Evolutionary conservation across 2,113 vertebrate species (phyloP).

Genomic region (Crotophaga sulcirostris): DNA sequence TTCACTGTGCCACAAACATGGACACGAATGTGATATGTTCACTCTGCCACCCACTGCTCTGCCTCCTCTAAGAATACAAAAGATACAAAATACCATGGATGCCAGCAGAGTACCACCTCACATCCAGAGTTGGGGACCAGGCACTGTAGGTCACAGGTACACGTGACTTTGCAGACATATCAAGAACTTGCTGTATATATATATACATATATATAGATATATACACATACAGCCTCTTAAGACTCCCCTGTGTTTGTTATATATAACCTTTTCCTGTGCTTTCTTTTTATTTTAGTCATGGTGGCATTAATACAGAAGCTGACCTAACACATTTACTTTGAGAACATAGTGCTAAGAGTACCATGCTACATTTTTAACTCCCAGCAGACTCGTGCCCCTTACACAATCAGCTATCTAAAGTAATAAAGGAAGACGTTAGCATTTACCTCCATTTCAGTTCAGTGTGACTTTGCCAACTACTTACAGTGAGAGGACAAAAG

Average conservation of each 20-base stretch:
- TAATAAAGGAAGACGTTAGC: rapidly evolving
- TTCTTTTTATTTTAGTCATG: neutral
- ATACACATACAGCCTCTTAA: rapidly evolving
- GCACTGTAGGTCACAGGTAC: neutral
- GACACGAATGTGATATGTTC: rapidly evolving
- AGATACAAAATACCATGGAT: neutral
- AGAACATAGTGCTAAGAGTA: neutral
- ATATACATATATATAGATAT: too few relatives aligned
- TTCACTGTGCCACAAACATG: neutral
- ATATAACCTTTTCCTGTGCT: neutral
- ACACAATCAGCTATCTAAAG: neutral
- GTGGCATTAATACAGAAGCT: neutral
- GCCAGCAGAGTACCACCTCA: rapidly evolving
- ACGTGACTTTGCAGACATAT: neutral
- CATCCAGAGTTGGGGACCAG: neutral
- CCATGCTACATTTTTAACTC: neutral
- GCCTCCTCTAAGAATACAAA: neutral
- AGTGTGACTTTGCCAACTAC: neutral
- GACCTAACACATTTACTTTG: neutral
- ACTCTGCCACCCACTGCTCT: neutral
- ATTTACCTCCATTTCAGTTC: neutral
- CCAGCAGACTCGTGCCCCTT: too few relatives aligned
- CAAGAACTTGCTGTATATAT: neutral
- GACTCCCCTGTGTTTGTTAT: too few relatives aligned
- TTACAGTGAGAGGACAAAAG: neutral